Evolutionary conservation across 1,140 invertebrate species (phyloP).

Genomic region (Lepidostoma basale): DNA sequence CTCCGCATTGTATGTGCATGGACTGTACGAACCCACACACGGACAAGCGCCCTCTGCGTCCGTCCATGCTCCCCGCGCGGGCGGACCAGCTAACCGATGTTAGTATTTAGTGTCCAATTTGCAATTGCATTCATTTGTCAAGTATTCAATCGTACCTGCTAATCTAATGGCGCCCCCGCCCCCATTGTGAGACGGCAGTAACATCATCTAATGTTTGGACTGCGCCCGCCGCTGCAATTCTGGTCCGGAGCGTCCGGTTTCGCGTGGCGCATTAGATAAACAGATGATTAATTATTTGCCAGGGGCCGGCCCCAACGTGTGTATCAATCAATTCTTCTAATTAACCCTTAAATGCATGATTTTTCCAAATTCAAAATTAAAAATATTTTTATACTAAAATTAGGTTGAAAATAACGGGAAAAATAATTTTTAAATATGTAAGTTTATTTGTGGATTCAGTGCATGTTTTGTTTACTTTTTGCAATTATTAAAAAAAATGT

Average conservation of each 20-base stretch:
- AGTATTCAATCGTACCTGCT: slow-evolving; percentile 45
- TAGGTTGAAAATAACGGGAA: not conserved
- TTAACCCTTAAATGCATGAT: too few relatives aligned
- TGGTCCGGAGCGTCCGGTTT: not conserved
- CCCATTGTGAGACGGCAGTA: slow-evolving; percentile 10
- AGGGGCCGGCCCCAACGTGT: not conserved
- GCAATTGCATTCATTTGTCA: slow-evolving; percentile 43
- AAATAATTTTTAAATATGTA: too few relatives aligned
- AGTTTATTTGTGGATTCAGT: too few relatives aligned
- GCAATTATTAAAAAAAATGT: too few relatives aligned
- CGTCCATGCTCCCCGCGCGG: not conserved
- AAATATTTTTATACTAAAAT: not conserved
- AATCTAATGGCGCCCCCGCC: slow-evolving; percentile 38
- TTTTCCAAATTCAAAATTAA: too few relatives aligned
- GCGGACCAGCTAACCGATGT: slow-evolving; percentile 17
- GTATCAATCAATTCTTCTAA: too few relatives aligned
- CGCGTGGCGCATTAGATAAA: not conserved
- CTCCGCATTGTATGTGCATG: too few relatives aligned
- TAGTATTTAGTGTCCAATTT: slow-evolving; percentile 43
- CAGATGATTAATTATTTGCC: not conserved
- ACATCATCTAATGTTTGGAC: slow-evolving; percentile 7
- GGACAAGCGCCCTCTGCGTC: not conserved
- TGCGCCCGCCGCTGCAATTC: not conserved
- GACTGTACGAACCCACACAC: too few relatives aligned
- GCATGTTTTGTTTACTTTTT: too few relatives aligned